Evolutionary conservation across 2,113 vertebrate genomes (phyloP), one percentile per base, ranked within the genome.

Genomic region (Zosterops hypoxanthus): DNA sequence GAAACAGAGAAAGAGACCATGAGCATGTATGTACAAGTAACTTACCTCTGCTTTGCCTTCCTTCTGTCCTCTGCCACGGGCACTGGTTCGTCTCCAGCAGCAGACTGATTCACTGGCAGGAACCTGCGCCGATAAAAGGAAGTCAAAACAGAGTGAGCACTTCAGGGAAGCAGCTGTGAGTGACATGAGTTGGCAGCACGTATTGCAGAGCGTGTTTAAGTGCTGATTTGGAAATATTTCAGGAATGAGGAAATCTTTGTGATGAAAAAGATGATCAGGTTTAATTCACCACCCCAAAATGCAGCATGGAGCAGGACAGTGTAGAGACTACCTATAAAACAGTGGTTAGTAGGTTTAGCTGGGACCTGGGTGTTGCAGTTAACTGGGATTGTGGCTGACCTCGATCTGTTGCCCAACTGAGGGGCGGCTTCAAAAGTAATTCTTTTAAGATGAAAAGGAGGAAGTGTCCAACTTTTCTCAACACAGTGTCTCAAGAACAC

Each of bases 101-200:
- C 60, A 90, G 76, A 90, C 88, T 96, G 96, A 96, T 86, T 96
- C 95, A 92, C 90, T 88, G 49, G n/a, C 64, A 90, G 92, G 57
- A 81, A 86, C 71, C 56, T 92, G 73, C 5, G 2, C 53, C 2
- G 8, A 90, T 88, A 75, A 93, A 90, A 96, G 90, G 94, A 95
- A 96, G 93, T 92, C 60, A 68, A 78, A 96, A 72, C 80, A 78
- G 28, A 93, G 63, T 53, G 60, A 95, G 80, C 77, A 28, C 82
- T 84, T 90, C 85, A 85, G 82, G 44, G 52, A 66, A 89, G 77
- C 42, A 89, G 73, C 91, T 7, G 49, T 61, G 49, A 92, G 71
- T 90, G 92, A 80, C 71, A 90, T 94, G 68, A 81, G 90, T 3
- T 93, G 96, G 90, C 95, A 92, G 56, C 75, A 24, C 5, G 20